A percentile compares a stretch with the other conserved stretches of the same genome.
Evolutionary conservation across 1,140 invertebrate species (phyloP).

Genomic region (Nylanderia fulva): DNA sequence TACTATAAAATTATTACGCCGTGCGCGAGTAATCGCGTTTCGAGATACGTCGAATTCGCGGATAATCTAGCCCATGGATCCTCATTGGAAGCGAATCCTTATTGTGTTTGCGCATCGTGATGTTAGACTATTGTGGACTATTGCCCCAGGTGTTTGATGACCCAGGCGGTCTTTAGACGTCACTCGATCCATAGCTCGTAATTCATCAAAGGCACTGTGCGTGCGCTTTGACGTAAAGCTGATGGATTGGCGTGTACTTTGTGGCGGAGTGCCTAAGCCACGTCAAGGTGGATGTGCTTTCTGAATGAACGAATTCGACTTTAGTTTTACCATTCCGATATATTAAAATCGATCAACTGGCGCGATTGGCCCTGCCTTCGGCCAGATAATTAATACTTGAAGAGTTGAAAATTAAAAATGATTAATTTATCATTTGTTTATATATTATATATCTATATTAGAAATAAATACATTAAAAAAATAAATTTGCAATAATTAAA

Average conservation of each 20-base stretch:
- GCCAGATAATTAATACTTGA: background rate
- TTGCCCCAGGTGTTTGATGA: constrained; percentile 62
- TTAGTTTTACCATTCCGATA: constrained; percentile 31
- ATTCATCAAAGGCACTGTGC: constrained; percentile 62
- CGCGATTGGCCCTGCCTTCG: background rate
- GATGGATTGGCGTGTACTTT: constrained; percentile 55
- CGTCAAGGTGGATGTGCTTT: constrained; percentile 2
- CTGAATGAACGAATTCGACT: constrained; percentile 13
- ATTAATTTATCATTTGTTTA: background rate
- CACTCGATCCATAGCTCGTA: constrained; percentile 47
- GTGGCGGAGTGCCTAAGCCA: background rate
- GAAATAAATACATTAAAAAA: background rate
- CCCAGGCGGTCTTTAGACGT: constrained; percentile 55
- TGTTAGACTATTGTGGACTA: constrained; percentile 61
- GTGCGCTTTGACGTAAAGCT: constrained; percentile 61
- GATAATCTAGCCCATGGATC: constrained; percentile 17
- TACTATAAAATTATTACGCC: background rate
- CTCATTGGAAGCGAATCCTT: constrained; percentile 39
- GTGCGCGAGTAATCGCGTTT: constrained; percentile 15
- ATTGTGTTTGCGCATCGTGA: constrained; percentile 60
- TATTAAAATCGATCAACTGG: background rate
- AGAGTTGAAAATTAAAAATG: background rate
- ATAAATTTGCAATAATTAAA: background rate
- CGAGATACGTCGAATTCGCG: constrained; percentile 25
- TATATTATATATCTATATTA: background rate